Evolutionary conservation across 2,888 invertebrate species (phyloP), one percentile per base, ranked within the genome.

Genomic region (Torymus aiolomorphi): DNA sequence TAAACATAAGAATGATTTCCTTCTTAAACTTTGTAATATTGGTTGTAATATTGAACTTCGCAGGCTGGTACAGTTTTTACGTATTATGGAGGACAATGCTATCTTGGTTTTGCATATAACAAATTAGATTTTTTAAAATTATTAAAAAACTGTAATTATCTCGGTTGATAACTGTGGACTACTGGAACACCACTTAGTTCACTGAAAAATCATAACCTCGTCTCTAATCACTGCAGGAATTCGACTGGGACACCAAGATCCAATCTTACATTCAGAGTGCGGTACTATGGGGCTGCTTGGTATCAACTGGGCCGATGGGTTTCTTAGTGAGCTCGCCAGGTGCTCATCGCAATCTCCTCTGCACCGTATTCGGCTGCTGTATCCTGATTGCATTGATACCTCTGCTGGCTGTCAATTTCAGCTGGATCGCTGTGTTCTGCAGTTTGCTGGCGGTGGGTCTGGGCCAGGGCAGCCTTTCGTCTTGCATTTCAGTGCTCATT

Each of bases 401-500:
- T 0, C n/a, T 90, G 10, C 91, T 91, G n/a, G 92, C 92, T 1
- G 75, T 91, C 14, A 86, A 92, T 86, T 92, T 93, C 2, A 94
- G 92, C 10, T 94, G 94, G 91, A 88, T 92, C 63, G 91, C 94
- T 2, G 92, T 96, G 0, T 93, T 95, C 84, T 91, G 89, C 0
- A 92, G 94, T 80, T 92, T 97, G 73, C 92, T 95, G 0, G 86
- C 95, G 0, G 94, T 95, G 89, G 97, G 97, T 0, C 91, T 97
- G 3, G 92, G 93, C 0, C 95, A 96, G 88, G 94, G 94, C 0
- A 94, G 94, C 83, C 92, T 95, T 24, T 94, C 94, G 87, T 95
- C 96, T 0, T 92, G 93, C 78, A 92, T 93, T 73, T 95, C 95
- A 85, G 94, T 94, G 12, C 91, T 95, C 13, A 88, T 96, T 73